These are phyloP conservation scores for Taxidea taxus DNA, from an alignment of 2,113 vertebrate species.

Conservation along the genomic window DNA sequence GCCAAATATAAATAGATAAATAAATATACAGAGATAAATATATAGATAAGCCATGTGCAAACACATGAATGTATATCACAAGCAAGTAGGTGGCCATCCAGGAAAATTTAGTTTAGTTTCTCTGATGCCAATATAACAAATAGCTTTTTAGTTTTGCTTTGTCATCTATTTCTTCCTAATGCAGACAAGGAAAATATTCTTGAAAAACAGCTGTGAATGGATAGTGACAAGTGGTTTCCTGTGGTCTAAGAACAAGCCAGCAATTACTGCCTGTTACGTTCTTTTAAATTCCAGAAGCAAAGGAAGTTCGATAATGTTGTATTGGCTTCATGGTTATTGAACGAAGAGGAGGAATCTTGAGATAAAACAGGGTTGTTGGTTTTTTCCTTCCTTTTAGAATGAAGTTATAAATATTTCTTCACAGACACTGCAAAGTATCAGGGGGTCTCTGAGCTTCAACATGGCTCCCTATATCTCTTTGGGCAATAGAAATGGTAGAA, in stretches of 20 bases:
- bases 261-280: slow-evolving; percentile 73
- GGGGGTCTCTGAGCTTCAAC: not conserved
- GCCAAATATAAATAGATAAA: not conserved
- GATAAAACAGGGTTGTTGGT: not conserved
- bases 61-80: not conserved
- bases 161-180: slow-evolving; percentile 74
- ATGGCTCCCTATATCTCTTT: not conserved
- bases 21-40: not conserved
- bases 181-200: slow-evolving; percentile 60
- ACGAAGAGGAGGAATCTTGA: slow-evolving; percentile 26
- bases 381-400: not conserved
- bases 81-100: not conserved
- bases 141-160: slow-evolving; percentile 66
- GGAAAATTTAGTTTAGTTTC: not conserved
- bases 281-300: slow-evolving; percentile 73
- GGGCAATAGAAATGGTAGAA: not conserved
- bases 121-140: slow-evolving; percentile 33
- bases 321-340: slow-evolving; percentile 14
- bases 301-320: slow-evolving; percentile 57
- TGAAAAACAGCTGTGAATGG: slow-evolving; percentile 76
- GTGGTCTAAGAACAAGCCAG: slow-evolving; percentile 74
- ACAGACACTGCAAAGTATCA: not conserved
- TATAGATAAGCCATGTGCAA: not conserved
- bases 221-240: slow-evolving; percentile 77
- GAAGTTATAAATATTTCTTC: not conserved